phyloP scores from a whole-genome alignment of 2,113 vertebrate genomes.

The Fukomys damarensis region DNA sequence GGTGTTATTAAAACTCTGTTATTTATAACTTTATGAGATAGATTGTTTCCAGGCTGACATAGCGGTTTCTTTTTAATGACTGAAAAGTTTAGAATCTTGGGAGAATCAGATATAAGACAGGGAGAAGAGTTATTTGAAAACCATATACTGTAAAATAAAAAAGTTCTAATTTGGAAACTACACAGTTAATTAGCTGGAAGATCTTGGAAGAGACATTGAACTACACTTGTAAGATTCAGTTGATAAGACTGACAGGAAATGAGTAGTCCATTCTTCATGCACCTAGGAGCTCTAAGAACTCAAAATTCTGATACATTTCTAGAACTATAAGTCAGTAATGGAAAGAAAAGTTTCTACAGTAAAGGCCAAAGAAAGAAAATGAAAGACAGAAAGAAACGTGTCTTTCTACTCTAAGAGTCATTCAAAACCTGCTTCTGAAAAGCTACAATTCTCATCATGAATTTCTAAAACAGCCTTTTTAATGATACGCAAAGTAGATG shows the following conservation, averaged over 20 bases:
- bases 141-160: neutral
- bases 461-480: neutral
- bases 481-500: neutral
- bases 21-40: constrained; percentile 35
- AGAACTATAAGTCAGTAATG: neutral
- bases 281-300: neutral
- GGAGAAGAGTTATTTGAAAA: neutral
- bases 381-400: neutral
- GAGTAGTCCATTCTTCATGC: neutral
- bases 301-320: neutral
- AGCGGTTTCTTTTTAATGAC: constrained; percentile 13
- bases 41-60: neutral
- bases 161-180: neutral
- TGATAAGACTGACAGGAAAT: neutral
- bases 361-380: neutral
- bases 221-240: too few relatives aligned
- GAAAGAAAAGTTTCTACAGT: neutral
- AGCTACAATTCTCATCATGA: neutral
- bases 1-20: neutral
- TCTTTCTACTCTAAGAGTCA: neutral
- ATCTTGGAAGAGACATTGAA: neutral
- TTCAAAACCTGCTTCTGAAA: neutral
- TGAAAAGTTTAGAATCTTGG: neutral
- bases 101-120: neutral
- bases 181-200: neutral